Evolutionary conservation across 2,113 vertebrate species (phyloP).

Genomic region (Rana temporaria): DNA sequence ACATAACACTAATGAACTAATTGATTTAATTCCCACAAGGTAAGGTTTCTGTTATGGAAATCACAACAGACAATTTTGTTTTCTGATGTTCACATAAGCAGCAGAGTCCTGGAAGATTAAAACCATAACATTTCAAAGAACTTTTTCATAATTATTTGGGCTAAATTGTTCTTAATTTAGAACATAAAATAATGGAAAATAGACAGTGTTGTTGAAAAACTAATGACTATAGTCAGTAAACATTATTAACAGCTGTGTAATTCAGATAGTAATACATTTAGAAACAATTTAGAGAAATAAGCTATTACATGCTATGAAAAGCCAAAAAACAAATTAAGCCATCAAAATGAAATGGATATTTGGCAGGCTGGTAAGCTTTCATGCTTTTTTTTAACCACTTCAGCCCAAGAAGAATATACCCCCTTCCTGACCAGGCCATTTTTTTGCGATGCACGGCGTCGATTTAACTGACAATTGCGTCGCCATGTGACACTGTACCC

Average conservation of each 20-base stretch:
- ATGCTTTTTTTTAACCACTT: no score
- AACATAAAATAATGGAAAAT: not conserved
- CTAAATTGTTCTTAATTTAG: not conserved
- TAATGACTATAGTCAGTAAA: constrained; percentile 48
- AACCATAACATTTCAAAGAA: no score
- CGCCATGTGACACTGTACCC: no score
- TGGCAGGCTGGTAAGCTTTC: constrained; percentile 58
- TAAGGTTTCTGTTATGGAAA: no score
- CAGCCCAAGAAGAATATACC: no score
- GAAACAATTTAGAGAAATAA: constrained; percentile 68
- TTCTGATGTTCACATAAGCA: not conserved
- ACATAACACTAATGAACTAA: no score
- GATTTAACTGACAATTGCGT: no score
- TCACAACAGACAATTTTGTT: not conserved
- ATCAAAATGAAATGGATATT: constrained; percentile 66
- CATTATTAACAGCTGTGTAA: constrained; percentile 66
- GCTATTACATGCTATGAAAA: constrained; percentile 71
- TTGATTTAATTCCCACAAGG: no score
- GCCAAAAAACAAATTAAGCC: constrained; percentile 68
- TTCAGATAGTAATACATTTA: constrained; percentile 58
- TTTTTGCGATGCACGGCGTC: no score
- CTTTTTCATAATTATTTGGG: no score
- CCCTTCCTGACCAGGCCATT: no score
- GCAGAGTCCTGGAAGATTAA: no score
- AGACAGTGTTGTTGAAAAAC: constrained; percentile 30